phyloP scores from a whole-genome alignment of 2,113 vertebrate genomes.

The Cercopithecus mona region DNA sequence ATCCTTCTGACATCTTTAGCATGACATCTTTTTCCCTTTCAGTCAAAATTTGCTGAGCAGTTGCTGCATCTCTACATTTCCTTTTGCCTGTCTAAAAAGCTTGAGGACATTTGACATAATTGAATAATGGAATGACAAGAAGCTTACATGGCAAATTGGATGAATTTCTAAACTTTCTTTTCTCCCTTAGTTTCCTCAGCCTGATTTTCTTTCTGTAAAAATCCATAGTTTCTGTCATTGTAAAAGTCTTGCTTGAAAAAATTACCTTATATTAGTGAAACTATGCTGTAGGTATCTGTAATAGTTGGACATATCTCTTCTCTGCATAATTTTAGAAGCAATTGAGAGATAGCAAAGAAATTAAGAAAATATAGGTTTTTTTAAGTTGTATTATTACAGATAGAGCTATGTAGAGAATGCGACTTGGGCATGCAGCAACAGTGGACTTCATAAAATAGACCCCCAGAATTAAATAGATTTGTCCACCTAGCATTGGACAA shows the following conservation, averaged over 20 bases:
- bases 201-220: slow-evolving; percentile 20
- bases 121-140: background rate
- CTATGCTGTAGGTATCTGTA: background rate
- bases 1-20: background rate
- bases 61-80: background rate
- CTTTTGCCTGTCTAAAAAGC: background rate
- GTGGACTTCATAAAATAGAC: background rate
- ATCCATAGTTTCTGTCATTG: background rate
- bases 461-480: background rate
- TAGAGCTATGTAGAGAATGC: background rate
- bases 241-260: background rate
- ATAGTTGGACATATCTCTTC: background rate
- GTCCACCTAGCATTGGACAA: background rate
- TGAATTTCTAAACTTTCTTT: slow-evolving; percentile 6
- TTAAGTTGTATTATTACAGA: background rate
- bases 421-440: background rate
- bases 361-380: background rate
- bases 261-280: background rate
- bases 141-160: background rate
- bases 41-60: background rate
- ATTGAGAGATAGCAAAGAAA: background rate
- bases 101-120: background rate
- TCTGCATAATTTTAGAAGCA: background rate
- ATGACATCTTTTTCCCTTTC: background rate
- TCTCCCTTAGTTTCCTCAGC: background rate